Conservation (phyloP, 2,888 invertebrate genomes). For the Copidosoma aretas region DNA sequence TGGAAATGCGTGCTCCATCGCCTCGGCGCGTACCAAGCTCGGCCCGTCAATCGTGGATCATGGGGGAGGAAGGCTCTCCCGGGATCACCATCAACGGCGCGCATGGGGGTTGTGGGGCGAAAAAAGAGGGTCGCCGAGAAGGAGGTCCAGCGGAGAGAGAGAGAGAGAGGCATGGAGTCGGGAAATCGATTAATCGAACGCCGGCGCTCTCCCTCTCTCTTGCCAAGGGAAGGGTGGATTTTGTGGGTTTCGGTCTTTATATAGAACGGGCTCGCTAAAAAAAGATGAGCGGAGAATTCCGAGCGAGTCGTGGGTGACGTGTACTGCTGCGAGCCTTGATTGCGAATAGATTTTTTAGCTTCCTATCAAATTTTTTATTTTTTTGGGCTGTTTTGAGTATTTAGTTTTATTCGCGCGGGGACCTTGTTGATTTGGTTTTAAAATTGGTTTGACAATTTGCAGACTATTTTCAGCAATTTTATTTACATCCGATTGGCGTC, state of each 20-base stretch:
- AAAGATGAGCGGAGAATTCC: neutral
- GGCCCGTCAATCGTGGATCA: neutral
- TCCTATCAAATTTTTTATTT: too few relatives aligned
- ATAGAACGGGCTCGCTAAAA: too few relatives aligned
- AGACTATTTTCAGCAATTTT: too few relatives aligned
- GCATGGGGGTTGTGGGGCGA: neutral
- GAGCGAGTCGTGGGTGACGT: neutral
- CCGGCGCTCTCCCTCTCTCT: conserved; percentile 11
- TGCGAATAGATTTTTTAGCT: too few relatives aligned
- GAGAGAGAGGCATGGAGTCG: conserved; percentile 21
- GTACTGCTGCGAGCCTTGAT: neutral
- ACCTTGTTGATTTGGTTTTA: too few relatives aligned
- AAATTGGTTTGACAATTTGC: too few relatives aligned
- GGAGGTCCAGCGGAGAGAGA: neutral
- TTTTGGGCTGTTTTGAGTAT: too few relatives aligned
- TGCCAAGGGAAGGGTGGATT: too few relatives aligned
- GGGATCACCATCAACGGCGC: conserved; percentile 14
- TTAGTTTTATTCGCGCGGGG: too few relatives aligned
- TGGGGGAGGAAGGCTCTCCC: neutral
- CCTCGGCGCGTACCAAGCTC: neutral
- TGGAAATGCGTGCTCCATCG: neutral
- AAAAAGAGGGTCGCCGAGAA: conserved; percentile 5
- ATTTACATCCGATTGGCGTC: too few relatives aligned
- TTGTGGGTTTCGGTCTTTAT: too few relatives aligned
- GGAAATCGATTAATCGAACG: conserved; percentile 55